Conservation (phyloP, 2,113 vertebrate genomes). For the Empidonax alnorum region DNA sequence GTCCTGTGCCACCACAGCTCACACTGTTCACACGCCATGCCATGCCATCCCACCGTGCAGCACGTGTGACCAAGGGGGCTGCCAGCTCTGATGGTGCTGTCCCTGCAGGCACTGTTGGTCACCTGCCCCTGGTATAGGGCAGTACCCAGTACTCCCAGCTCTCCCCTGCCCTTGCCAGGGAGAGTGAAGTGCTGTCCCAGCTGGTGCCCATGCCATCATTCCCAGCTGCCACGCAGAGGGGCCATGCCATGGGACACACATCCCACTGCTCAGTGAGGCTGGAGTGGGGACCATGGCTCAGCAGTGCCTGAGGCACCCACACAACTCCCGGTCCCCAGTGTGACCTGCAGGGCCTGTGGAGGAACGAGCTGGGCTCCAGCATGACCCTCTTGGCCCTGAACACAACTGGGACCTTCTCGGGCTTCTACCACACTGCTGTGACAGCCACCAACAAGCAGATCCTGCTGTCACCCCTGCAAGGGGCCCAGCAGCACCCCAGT, state of each 20-base stretch:
- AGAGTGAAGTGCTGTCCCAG: background rate
- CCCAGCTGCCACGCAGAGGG: fast-evolving
- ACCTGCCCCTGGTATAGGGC: fast-evolving
- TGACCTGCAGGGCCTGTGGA: background rate
- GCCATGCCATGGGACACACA: fast-evolving
- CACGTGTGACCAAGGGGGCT: fast-evolving
- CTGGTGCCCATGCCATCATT: fast-evolving
- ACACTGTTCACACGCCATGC: fast-evolving
- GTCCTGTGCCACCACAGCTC: background rate
- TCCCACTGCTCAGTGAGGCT: background rate
- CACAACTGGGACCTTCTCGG: background rate
- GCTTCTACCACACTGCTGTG: background rate
- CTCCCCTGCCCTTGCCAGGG: background rate
- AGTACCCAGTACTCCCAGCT: background rate
- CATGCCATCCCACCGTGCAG: fast-evolving
- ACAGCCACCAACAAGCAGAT: background rate
- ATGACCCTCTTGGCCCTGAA: background rate
- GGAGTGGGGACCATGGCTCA: fast-evolving
- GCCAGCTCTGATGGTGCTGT: background rate
- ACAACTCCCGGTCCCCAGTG: fast-evolving
- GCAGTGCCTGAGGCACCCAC: background rate
- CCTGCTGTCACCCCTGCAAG: background rate
- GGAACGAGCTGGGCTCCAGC: background rate
- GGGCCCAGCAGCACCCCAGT: background rate
- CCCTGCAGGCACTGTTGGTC: fast-evolving